Percentiles rank a stretch among this genome's conserved stretches.
Evolutionary conservation across 2,113 vertebrate genomes (phyloP).

Genomic region (Epinephelus moara): DNA sequence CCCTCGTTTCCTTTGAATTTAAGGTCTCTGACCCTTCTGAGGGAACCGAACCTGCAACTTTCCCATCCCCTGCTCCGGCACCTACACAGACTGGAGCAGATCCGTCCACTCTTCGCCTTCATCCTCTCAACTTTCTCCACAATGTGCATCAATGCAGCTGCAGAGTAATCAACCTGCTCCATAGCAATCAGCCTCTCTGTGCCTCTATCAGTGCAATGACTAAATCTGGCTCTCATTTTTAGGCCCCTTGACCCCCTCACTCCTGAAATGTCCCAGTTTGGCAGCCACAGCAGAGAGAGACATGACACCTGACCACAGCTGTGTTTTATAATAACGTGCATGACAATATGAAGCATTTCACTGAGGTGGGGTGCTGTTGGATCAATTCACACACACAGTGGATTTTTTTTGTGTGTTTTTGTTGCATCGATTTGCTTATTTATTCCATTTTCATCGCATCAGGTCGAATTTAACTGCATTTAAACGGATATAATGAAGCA

Average conservation of each 20-base stretch:
- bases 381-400: slow-evolving; percentile 17
- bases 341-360: slow-evolving; percentile 17
- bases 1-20: not conserved
- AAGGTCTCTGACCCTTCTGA: too few species aligned
- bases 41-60: not conserved
- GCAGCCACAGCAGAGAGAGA: slow-evolving; percentile 19
- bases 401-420: not conserved
- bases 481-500: slow-evolving; percentile 4
- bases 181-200: slow-evolving; percentile 6
- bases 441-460: slow-evolving; percentile 22
- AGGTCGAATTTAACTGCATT: not conserved
- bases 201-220: not conserved
- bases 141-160: slow-evolving; percentile 10
- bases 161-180: not conserved
- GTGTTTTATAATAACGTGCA: slow-evolving; percentile 43
- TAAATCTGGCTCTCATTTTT: slow-evolving; percentile 14
- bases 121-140: slow-evolving; percentile 26
- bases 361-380: slow-evolving; percentile 34
- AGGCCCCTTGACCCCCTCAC: slow-evolving; percentile 45
- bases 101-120: not conserved
- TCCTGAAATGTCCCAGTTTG: slow-evolving; percentile 46
- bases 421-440: slow-evolving; percentile 40
- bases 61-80: not conserved
- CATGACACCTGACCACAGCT: slow-evolving; percentile 52
- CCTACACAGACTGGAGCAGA: not conserved